Evolutionary conservation across 2,113 vertebrate genomes (phyloP).

Genomic region (Orthonyx spaldingii): DNA sequence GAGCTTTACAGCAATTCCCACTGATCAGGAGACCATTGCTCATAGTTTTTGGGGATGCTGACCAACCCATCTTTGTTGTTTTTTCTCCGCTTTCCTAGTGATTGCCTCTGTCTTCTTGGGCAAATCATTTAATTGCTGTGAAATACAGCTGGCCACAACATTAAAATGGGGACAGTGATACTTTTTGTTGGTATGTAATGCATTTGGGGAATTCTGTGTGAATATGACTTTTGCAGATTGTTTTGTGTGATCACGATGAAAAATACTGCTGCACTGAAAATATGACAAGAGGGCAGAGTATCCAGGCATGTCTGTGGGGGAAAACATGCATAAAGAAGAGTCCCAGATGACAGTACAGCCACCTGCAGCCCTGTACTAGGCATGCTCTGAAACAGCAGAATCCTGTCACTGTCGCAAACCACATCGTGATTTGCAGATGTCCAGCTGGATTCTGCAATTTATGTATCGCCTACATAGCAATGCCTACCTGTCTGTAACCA

Average conservation of each 20-base stretch:
- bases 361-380: background rate
- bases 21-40: background rate
- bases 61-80: background rate
- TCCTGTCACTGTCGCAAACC: conserved; percentile 28
- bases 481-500: background rate
- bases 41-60: background rate
- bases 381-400: background rate
- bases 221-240: background rate
- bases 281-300: background rate
- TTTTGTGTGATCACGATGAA: background rate
- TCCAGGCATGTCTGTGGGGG: background rate
- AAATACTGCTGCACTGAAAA: background rate
- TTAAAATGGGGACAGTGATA: background rate
- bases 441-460: conserved; percentile 15
- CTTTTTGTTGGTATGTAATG: background rate
- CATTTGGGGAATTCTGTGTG: background rate
- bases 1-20: background rate
- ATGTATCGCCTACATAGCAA: background rate
- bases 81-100: background rate
- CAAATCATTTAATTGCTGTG: background rate
- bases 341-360: background rate
- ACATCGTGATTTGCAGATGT: conserved; percentile 15
- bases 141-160: background rate
- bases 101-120: background rate
- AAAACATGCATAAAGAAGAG: background rate